Base-by-base conservation (phyloP, 2,113 vertebrate genomes). In the Thalassoma bifasciatum region DNA sequence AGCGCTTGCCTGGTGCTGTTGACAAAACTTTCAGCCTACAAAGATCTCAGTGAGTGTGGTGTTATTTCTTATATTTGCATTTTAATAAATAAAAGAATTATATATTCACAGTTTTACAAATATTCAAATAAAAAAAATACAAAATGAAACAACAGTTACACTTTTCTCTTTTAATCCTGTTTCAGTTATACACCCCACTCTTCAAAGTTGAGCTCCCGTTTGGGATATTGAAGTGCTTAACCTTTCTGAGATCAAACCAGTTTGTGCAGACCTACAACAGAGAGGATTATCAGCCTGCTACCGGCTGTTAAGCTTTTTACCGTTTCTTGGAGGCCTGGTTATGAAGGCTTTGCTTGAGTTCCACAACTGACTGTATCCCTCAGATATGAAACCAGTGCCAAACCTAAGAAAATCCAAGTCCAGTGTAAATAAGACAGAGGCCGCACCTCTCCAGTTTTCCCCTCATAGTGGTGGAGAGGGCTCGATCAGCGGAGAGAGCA, bases 321-420 rank as follows among this genome's bases (percentile, higher is more conserved):
- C 16, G 2, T 80, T 70, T 84, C 53, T 79, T 75, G 80, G 69
- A 84, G 51, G 78, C 63, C 70, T 24, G 49, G 66, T 77, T 80
- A 60, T 86, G 60, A 79, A 61, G 51, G 54, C 50, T 71, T 77
- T 59, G 50, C 77, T 73, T 62, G 42, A 80, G 60, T 7, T 30
- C 64, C 70, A 75, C 59, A 72, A 72, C 65, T 79, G 61, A 63
- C 59, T 75, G 21, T 76, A 67, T 78, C 73, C 79, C 59, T 81
- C 62, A 58, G 72, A 81, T 58, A 67, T 53, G 26, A 23, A 13
- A 59, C 58, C 67, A 12, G 34, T 85, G 85, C 88, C 83, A 88
- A 87, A 75, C 83, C 81, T 82, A 88, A 89, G 83, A 85, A 92
- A 91, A 89, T 87, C 56, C 70, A 62, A 70, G 82, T 63, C 72